Conservation (phyloP, 2,888 invertebrate genomes). For the Papilio demoleus region DNA sequence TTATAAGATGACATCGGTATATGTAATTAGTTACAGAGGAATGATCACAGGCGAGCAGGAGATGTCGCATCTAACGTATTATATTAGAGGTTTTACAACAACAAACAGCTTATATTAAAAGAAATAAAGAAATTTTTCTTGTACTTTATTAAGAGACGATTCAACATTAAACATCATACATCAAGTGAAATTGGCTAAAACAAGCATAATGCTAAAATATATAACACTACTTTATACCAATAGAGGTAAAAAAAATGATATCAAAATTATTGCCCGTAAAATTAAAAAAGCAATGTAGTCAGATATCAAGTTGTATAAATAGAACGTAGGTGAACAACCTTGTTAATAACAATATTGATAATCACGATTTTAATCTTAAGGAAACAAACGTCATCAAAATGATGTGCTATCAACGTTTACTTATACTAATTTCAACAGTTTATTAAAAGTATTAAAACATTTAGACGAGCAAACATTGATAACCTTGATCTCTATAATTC, state of each 20-base stretch:
- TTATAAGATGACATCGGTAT: conserved; percentile 10
- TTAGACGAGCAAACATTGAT: neutral
- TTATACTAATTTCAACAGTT: neutral
- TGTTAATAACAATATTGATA: conserved; percentile 18
- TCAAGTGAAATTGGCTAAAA: neutral
- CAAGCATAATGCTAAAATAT: neutral
- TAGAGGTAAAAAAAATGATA: too few species aligned
- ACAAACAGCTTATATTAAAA: neutral
- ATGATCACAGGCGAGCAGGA: neutral
- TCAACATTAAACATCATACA: neutral
- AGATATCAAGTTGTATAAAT: neutral
- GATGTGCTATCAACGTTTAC: neutral
- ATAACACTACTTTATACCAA: neutral
- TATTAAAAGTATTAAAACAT: neutral
- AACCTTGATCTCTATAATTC: conserved; percentile 11
- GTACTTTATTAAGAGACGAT: neutral
- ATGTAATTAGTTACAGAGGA: conserved; percentile 20
- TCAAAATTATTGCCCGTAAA: too few species aligned
- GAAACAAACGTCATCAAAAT: conserved; percentile 7
- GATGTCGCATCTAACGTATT: conserved; percentile 5
- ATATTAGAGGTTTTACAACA: conserved; percentile 9
- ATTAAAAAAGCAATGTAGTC: too few species aligned
- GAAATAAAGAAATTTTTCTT: neutral
- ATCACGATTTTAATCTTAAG: conserved; percentile 8
- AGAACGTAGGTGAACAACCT: neutral